Percentiles rank a stretch among this genome's conserved stretches.
phyloP scores from a whole-genome alignment of 1,140 invertebrate species.

The Drosophila neocordata region DNA sequence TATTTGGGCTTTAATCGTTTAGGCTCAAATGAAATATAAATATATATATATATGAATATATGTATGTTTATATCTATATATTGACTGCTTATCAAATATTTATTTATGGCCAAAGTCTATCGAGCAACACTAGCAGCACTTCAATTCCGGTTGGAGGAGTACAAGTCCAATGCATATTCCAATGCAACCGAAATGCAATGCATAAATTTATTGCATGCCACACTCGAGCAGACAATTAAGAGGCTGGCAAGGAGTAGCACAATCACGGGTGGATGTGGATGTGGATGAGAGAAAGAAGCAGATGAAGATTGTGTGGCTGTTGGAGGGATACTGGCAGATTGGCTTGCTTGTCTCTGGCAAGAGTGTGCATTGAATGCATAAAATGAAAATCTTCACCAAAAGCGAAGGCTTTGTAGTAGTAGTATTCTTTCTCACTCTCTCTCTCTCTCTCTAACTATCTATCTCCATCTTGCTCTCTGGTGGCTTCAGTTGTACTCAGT shows the following conservation, averaged over 20 bases:
- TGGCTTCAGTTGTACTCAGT: not conserved
- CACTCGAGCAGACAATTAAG: constrained; percentile 68
- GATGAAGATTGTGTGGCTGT: not conserved
- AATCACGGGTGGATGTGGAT: constrained; percentile 8
- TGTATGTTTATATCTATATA: constrained; percentile 12
- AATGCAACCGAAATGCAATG: constrained; percentile 65
- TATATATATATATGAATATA: not conserved
- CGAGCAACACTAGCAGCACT: constrained; percentile 11
- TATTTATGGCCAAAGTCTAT: constrained; percentile 58
- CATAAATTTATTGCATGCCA: constrained; percentile 74
- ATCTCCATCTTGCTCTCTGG: too few species aligned
- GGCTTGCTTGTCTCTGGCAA: constrained; percentile 64
- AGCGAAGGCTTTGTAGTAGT: constrained; percentile 46
- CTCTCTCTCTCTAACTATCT: not conserved
- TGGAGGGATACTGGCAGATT: constrained; percentile 48
- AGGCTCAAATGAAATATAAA: too few species aligned
- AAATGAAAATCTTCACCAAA: constrained; percentile 62
- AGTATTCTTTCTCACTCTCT: not conserved
- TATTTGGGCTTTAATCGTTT: too few species aligned
- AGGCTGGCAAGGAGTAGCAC: constrained; percentile 13
- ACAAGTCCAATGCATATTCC: constrained; percentile 42
- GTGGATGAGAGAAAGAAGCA: not conserved
- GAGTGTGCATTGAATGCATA: constrained; percentile 75
- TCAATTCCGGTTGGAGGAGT: not conserved
- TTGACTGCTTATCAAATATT: constrained; percentile 72